A percentile compares a stretch with the other conserved stretches of the same genome.
Evolutionary conservation across 2,797 vertebrate genomes (phyloP).

Genomic region (Ispidina picta): DNA sequence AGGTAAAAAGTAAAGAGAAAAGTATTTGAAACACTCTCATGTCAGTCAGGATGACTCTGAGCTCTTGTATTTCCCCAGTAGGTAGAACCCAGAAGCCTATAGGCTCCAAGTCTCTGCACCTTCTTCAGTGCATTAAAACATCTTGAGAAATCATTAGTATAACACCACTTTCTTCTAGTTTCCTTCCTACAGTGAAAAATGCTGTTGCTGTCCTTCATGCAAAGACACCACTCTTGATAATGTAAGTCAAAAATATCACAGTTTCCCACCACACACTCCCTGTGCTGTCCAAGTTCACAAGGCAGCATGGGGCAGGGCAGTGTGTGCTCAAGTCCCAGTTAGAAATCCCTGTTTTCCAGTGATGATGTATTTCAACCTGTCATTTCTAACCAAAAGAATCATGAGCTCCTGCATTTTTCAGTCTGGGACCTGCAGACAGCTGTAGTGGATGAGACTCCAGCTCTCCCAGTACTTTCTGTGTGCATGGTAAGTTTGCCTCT

Average conservation of each 20-base stretch:
- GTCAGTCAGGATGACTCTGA: neutral
- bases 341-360: neutral
- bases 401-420: neutral
- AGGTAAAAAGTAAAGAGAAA: conserved; percentile 32
- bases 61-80: neutral
- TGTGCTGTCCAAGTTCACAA: neutral
- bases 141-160: neutral
- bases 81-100: neutral
- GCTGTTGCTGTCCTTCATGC: neutral
- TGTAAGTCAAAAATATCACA: rapidly evolving
- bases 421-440: neutral
- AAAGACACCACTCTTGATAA: neutral
- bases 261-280: neutral
- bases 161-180: neutral
- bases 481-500: neutral
- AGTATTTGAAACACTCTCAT: neutral
- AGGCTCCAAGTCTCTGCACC: neutral
- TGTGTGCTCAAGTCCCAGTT: neutral
- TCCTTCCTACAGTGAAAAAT: neutral
- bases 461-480: neutral
- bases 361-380: neutral
- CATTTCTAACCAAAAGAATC: neutral
- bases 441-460: neutral
- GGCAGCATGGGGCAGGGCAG: neutral
- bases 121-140: neutral